Evolutionary conservation across 35 echinoderm and acorn worm species (phyloP).

Genomic region (Lytechinus variegatus): DNA sequence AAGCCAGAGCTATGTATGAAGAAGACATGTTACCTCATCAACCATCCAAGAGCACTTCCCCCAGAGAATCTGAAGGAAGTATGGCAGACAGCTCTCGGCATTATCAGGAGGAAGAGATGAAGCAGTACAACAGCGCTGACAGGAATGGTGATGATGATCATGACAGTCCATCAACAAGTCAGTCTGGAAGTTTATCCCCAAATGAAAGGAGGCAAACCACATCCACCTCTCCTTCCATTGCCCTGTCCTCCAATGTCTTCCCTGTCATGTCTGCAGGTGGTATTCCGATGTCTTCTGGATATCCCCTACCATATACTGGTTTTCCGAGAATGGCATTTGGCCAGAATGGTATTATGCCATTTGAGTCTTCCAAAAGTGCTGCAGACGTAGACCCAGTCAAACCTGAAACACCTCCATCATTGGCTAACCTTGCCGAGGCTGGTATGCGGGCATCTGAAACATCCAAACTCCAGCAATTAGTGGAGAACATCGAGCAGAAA

Average conservation of each 20-base stretch:
- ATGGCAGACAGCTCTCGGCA: neutral
- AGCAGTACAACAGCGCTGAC: too few species aligned
- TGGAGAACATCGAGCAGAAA: constrained; percentile 99
- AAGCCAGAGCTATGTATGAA: constrained; percentile 26
- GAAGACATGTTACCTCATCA: constrained; percentile 43
- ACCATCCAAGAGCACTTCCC: constrained; percentile 16
- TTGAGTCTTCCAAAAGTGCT: constrained; percentile 35
- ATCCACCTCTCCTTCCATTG: constrained; percentile 41
- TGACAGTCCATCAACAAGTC: constrained; percentile 25
- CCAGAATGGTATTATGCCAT: neutral
- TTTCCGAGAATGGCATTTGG: constrained; percentile 10
- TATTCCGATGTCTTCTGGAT: constrained; percentile 4
- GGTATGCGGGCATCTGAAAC: constrained; percentile 84
- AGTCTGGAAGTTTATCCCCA: constrained; percentile 5
- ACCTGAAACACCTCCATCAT: constrained; percentile 60
- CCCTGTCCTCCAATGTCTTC: constrained; percentile 48
- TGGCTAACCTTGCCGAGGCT: constrained; percentile 61
- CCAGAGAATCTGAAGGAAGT: constrained; percentile 1
- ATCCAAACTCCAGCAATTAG: constrained; percentile 94
- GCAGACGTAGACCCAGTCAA: neutral
- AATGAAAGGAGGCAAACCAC: neutral
- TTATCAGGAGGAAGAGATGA: neutral
- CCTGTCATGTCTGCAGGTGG: constrained; percentile 25
- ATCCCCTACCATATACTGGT: constrained; percentile 11
- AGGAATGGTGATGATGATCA: neutral